These are phyloP conservation scores for Noctua fimbriata DNA, from an alignment of 2,888 invertebrate genomes.

Conservation along the genomic window DNA sequence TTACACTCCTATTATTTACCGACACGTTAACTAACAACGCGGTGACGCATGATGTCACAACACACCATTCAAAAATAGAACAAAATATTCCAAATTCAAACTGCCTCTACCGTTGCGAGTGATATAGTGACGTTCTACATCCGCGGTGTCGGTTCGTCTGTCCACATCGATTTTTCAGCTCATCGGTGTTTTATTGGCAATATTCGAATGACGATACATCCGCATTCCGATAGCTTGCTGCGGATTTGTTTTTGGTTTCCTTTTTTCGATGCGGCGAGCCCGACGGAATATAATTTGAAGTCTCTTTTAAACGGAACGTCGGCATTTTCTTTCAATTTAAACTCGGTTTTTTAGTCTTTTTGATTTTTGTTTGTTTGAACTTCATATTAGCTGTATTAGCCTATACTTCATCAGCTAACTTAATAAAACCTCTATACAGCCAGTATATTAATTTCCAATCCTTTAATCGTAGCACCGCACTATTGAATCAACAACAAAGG, in stretches of 20 bases:
- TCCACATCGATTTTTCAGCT: constrained; percentile 90
- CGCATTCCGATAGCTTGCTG: constrained; percentile 72
- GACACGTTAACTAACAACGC: constrained; percentile 23
- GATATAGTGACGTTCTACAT: constrained; percentile 63
- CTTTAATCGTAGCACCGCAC: constrained; percentile 51
- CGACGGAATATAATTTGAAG: constrained; percentile 52
- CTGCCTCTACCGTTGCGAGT: constrained; percentile 53
- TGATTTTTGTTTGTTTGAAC: background rate
- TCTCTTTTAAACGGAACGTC: constrained; percentile 49
- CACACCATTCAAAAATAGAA: constrained; percentile 48
- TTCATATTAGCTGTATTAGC: background rate
- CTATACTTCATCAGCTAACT: background rate
- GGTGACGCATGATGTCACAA: constrained; percentile 35
- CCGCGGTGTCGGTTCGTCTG: constrained; percentile 81
- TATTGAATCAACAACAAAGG: constrained; percentile 67
- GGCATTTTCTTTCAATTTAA: constrained; percentile 42
- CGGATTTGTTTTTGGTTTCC: constrained; percentile 70
- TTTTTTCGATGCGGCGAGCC: constrained; percentile 58
- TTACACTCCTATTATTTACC: constrained; percentile 29
- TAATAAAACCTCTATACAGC: background rate
- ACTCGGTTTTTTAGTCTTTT: background rate
- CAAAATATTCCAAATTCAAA: constrained; percentile 63
- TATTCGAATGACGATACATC: constrained; percentile 85
- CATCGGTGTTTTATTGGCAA: constrained; percentile 89
- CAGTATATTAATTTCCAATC: constrained; percentile 47